phyloP scores from a whole-genome alignment of 1,140 invertebrate species.

The Monochamus saltuarius region DNA sequence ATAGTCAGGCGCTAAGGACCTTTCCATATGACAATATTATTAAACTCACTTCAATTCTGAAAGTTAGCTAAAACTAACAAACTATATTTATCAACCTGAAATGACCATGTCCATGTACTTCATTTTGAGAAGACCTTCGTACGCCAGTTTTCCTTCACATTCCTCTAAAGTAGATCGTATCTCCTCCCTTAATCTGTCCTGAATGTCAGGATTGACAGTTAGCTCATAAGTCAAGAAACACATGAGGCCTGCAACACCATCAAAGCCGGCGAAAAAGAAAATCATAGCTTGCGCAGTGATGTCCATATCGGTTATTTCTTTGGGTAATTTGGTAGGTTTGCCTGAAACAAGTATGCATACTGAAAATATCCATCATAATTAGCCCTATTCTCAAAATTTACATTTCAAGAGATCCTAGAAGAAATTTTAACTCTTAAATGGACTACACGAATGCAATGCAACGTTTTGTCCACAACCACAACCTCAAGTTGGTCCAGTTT shows the following conservation, averaged over 20 bases:
- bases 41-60: too few relatives aligned
- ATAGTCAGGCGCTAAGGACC: too few relatives aligned
- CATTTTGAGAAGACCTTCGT: constrained; percentile 46
- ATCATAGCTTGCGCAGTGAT: constrained; percentile 49
- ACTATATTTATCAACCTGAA: constrained; percentile 12
- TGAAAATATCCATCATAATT: too few relatives aligned
- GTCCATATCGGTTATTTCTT: constrained; percentile 34
- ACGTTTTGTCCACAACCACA: too few relatives aligned
- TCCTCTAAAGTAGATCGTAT: constrained; percentile 24
- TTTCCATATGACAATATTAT: too few relatives aligned
- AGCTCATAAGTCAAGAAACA: constrained; percentile 51
- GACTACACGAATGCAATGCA: too few relatives aligned
- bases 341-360: constrained; percentile 2
- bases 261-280: constrained; percentile 52
- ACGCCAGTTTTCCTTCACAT: constrained; percentile 37
- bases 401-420: too few relatives aligned
- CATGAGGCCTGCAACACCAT: constrained; percentile 42
- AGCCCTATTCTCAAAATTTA: too few relatives aligned
- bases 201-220: constrained; percentile 56
- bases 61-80: too few relatives aligned
- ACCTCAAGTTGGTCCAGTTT: too few relatives aligned
- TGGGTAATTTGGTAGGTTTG: constrained; percentile 34
- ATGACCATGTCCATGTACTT: constrained; percentile 52
- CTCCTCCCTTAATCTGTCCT: constrained; percentile 50
- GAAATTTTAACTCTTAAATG: too few relatives aligned